A percentile compares a stretch with the other conserved stretches of the same genome.
These are phyloP conservation scores for Cichlasoma orientale DNA, from an alignment of 2,797 vertebrate genomes.

Conservation along the genomic window DNA sequence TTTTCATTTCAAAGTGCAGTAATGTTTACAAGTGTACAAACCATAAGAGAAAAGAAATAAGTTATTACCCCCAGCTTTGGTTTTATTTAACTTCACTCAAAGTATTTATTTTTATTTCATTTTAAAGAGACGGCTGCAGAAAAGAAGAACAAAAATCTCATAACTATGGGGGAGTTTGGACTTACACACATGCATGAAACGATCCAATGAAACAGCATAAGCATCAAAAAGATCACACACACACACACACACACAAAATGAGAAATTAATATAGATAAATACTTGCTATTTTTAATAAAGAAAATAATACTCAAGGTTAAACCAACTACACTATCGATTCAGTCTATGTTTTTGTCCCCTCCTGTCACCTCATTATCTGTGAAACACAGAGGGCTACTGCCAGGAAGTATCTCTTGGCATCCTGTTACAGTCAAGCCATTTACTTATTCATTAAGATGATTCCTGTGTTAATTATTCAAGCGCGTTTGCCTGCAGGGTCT, in stretches of 20 bases:
- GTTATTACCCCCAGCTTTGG: accelerated
- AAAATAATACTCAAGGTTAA: neutral
- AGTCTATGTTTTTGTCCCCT: conserved; percentile 24
- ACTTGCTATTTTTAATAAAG: neutral
- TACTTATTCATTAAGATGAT: conserved; percentile 82
- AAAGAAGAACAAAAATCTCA: neutral
- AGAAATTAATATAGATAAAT: neutral
- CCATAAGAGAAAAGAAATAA: neutral
- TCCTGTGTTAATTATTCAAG: conserved; percentile 82
- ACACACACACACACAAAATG: no score
- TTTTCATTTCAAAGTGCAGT: neutral
- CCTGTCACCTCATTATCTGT: conserved; percentile 51
- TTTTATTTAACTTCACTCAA: neutral
- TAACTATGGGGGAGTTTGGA: neutral
- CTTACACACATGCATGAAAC: neutral
- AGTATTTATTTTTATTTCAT: neutral
- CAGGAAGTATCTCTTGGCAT: conserved; percentile 75
- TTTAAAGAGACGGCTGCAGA: neutral
- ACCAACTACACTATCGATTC: conserved; percentile 21
- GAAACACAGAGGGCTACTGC: conserved; percentile 54
- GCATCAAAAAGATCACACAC: neutral
- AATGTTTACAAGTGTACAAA: neutral
- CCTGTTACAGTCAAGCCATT: conserved; percentile 64
- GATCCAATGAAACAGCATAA: neutral
- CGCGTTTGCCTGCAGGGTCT: conserved; percentile 57